phyloP scores from a whole-genome alignment of 2,113 vertebrate species.

The Willisornis vidua region DNA sequence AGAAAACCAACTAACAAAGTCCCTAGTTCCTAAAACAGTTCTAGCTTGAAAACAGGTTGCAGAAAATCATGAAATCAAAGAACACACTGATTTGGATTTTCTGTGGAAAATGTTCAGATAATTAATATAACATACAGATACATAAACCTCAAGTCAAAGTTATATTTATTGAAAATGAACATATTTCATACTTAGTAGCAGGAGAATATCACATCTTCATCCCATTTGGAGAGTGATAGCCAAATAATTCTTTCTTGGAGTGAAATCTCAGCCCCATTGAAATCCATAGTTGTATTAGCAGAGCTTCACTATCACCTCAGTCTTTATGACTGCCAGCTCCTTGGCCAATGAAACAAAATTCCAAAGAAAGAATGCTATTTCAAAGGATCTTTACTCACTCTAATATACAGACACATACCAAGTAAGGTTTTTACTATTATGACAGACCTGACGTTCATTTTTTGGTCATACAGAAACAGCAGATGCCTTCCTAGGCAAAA shows the following conservation, averaged over 20 bases:
- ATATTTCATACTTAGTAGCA: background rate
- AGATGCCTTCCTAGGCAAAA: slow-evolving; percentile 1
- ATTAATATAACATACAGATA: background rate
- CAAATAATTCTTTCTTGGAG: background rate
- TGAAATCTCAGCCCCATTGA: background rate
- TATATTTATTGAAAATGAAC: background rate
- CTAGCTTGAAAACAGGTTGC: background rate
- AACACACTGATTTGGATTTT: background rate
- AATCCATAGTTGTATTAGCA: background rate
- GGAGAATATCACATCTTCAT: background rate
- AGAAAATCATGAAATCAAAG: background rate
- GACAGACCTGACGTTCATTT: background rate
- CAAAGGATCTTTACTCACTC: background rate
- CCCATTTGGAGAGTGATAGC: background rate
- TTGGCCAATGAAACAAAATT: slow-evolving; percentile 1
- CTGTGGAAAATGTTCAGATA: background rate
- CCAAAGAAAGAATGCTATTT: background rate
- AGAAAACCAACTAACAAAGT: background rate
- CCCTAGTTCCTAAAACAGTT: background rate
- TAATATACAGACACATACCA: background rate
- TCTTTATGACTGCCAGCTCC: background rate
- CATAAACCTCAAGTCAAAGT: background rate
- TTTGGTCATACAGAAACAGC: background rate
- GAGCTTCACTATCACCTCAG: background rate
- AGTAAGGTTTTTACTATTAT: slow-evolving; percentile 4